Conservation (phyloP, 2,888 invertebrate species). For the Chymomyza caudatula region DNA sequence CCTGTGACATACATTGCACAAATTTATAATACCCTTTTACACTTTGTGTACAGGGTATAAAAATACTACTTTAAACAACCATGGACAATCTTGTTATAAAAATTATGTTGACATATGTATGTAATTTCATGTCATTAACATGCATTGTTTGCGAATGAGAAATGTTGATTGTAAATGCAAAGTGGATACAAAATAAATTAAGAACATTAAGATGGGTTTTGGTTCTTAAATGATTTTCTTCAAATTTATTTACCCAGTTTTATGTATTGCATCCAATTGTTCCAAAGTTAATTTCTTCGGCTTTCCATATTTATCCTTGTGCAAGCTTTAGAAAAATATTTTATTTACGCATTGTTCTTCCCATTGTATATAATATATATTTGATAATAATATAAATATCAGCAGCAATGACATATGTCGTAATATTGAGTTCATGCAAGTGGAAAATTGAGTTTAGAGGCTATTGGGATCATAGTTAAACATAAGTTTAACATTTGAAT, state of each 20-base stretch:
- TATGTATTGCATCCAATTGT: slow-evolving; percentile 87
- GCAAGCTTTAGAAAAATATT: slow-evolving; percentile 86
- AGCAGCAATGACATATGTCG: background rate
- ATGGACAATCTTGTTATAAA: background rate
- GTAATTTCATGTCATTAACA: too few relatives aligned
- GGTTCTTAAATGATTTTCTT: slow-evolving; percentile 21
- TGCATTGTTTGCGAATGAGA: background rate
- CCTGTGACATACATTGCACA: too few relatives aligned
- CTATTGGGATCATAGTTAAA: too few relatives aligned
- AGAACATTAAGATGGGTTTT: slow-evolving; percentile 9
- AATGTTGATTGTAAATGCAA: background rate
- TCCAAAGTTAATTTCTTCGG: slow-evolving; percentile 87
- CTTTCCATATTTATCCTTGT: slow-evolving; percentile 92
- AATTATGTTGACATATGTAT: background rate
- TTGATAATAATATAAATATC: slow-evolving; percentile 15
- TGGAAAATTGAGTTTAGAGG: background rate
- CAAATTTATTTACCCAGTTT: slow-evolving; percentile 84
- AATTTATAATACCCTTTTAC: too few relatives aligned
- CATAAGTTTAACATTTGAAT: background rate
- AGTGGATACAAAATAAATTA: slow-evolving; percentile 1
- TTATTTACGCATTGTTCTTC: slow-evolving; percentile 60
- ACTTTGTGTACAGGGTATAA: too few relatives aligned
- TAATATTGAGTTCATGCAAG: background rate
- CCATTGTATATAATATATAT: slow-evolving; percentile 43
- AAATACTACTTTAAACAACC: too few relatives aligned